These are phyloP conservation scores for Vulpes ferrilata DNA, from an alignment of 2,113 vertebrate species.

Conservation along the genomic window DNA sequence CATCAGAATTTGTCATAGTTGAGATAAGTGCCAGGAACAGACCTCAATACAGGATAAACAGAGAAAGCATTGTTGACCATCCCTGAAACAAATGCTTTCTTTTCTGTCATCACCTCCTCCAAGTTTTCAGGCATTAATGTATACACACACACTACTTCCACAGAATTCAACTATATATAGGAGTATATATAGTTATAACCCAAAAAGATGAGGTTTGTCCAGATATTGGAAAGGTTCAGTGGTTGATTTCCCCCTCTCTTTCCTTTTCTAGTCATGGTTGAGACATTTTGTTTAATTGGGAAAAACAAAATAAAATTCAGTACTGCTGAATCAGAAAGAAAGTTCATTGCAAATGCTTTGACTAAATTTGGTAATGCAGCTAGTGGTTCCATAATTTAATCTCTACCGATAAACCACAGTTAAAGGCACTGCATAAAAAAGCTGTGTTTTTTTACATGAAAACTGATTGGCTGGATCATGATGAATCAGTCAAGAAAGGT, in stretches of 20 bases:
- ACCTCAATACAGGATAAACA: neutral
- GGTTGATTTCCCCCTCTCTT: neutral
- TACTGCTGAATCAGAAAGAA: conserved; percentile 19
- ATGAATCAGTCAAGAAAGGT: neutral
- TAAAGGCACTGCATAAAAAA: neutral
- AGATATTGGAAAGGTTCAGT: neutral
- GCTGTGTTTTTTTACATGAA: neutral
- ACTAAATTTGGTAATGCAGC: conserved; percentile 35
- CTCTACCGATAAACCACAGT: conserved; percentile 8
- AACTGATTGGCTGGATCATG: neutral
- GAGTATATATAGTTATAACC: neutral
- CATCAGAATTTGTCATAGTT: neutral
- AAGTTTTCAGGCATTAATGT: neutral
- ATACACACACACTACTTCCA: neutral
- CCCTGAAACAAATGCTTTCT: neutral
- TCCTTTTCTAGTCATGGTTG: neutral
- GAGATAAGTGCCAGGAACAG: neutral
- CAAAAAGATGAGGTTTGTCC: neutral
- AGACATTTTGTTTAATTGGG: neutral
- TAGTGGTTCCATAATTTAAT: conserved; percentile 34
- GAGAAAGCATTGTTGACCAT: neutral
- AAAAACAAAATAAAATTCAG: conserved; percentile 32
- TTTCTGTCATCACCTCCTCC: neutral
- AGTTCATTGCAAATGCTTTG: neutral
- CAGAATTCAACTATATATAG: neutral